Evolutionary conservation across 2,888 invertebrate species (phyloP), one percentile per base, ranked within the genome.

Genomic region (Caenorhabditis japonica): DNA sequence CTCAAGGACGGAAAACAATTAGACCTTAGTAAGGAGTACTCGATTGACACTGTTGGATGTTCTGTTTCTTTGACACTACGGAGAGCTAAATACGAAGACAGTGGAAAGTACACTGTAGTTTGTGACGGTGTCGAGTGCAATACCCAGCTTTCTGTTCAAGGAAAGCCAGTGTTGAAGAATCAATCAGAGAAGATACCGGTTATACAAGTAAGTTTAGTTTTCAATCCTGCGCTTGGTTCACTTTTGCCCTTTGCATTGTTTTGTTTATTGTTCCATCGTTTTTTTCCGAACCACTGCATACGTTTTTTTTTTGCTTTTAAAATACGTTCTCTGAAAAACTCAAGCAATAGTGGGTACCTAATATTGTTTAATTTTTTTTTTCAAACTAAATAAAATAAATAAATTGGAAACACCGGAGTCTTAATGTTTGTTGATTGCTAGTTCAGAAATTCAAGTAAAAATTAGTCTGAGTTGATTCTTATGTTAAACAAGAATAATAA

Each of bases 81-180:
- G 13, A 78, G 83, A 46, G 81, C 84, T 7, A 71, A 73, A 27
- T 77, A 79, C 33, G 70, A 76, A 15, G 88, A 88, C 70, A 78
- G 77, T 13, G 88, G 88, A 4, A 76, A 82, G 25, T 88, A 87
- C 70, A 78, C 80, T 10, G 79, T 84, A 19, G 52, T 78, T 3
- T 82, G 79, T 19, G 79, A 84, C 34, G 83, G 77, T n/a, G 76
- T 82, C 0, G 80, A 83, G 21, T 80, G 80, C 38, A 79, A 77
- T 38, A 83, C 84, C 1, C 72, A 75, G 4, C 56, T 85, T 21
- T 80, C 81, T 21, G 72, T 84, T 15, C 79, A 80, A 60, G 85
- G 85, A 17, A 74, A 76, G 36, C 85, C 85, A 17, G 73, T 79
- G 10, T 58, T 84, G 36, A 75, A 68, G 53, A 75, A 55, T 49